These are phyloP conservation scores for Isichthys henryi DNA, from an alignment of 2,113 vertebrate genomes.

Conservation along the genomic window DNA sequence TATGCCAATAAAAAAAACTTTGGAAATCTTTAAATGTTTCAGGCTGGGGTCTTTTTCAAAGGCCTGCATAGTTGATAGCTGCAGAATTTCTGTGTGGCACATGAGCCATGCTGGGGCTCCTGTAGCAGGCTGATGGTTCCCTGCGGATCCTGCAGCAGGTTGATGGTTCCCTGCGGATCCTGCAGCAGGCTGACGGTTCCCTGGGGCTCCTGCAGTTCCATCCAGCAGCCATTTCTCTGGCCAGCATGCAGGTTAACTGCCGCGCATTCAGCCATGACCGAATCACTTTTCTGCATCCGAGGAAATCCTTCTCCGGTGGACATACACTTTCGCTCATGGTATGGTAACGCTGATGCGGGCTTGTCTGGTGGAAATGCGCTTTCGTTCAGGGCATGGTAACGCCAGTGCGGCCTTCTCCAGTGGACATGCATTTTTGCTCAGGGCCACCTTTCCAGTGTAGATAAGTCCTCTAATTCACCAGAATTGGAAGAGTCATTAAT, in stretches of 20 bases:
- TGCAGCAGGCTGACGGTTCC: constrained; percentile 65
- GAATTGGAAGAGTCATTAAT: constrained; percentile 87
- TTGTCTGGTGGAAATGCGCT: constrained; percentile 86
- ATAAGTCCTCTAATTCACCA: constrained; percentile 72
- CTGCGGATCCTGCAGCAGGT: too few relatives aligned
- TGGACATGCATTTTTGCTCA: constrained; percentile 78
- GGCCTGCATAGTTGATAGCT: constrained; percentile 63
- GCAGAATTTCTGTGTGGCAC: constrained; percentile 37
- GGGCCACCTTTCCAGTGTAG: not conserved
- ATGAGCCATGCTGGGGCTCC: constrained; percentile 57
- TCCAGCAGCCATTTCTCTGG: constrained; percentile 54
- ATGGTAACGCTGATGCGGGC: constrained; percentile 49
- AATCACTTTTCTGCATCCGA: constrained; percentile 88
- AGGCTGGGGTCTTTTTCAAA: not conserved
- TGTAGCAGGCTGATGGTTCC: too few relatives aligned
- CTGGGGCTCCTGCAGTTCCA: constrained; percentile 71
- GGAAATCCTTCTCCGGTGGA: constrained; percentile 95
- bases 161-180: too few relatives aligned
- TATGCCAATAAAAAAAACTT: not conserved
- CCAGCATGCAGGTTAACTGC: constrained; percentile 56
- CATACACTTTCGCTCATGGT: constrained; percentile 59
- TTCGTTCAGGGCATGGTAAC: constrained; percentile 81
- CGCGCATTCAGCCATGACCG: constrained; percentile 64
- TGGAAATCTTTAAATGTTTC: not conserved
- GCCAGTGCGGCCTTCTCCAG: constrained; percentile 91